phyloP scores from a whole-genome alignment of 1,140 invertebrate species.

The Zelostemma sp. region DNA sequence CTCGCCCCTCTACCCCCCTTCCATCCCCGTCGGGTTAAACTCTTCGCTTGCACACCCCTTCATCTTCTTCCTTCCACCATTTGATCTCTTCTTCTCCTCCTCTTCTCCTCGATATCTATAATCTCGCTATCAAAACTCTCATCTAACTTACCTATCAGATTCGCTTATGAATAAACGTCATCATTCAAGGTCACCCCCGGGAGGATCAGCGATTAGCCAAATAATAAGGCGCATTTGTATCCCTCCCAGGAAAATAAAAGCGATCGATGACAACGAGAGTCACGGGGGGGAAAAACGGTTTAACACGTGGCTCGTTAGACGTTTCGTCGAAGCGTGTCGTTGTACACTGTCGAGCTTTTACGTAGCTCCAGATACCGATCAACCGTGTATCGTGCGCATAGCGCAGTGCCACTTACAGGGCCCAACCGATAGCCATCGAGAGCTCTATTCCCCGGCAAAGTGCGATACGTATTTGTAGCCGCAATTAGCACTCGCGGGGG shows the following conservation, averaged over 20 bases:
- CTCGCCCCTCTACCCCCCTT: slow-evolving; percentile 30
- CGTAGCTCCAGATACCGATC: slow-evolving; percentile 39
- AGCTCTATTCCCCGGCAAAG: slow-evolving; percentile 30
- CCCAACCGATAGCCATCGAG: slow-evolving; percentile 25
- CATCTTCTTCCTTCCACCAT: slow-evolving; percentile 35
- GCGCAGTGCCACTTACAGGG: slow-evolving; percentile 23
- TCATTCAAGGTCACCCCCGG: slow-evolving; percentile 21
- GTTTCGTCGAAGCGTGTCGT: slow-evolving; percentile 51
- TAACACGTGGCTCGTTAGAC: slow-evolving; percentile 55
- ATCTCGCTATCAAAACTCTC: slow-evolving; percentile 33
- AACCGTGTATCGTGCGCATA: slow-evolving; percentile 13
- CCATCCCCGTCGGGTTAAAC: slow-evolving; percentile 35
- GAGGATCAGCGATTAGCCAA: background rate
- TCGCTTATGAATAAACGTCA: slow-evolving; percentile 10
- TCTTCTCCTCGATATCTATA: slow-evolving; percentile 26
- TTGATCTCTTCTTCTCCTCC: slow-evolving; percentile 30
- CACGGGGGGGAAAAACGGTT: slow-evolving; percentile 6
- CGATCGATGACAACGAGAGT: slow-evolving; percentile 8
- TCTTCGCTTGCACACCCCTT: slow-evolving; percentile 34
- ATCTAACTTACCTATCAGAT: slow-evolving; percentile 36
- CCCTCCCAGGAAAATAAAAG: background rate
- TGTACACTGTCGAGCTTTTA: slow-evolving; percentile 24
- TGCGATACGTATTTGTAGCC: slow-evolving; percentile 37
- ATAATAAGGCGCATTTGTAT: background rate
- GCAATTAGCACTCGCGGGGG: slow-evolving; percentile 29